Conservation (phyloP, 2,113 vertebrate genomes). For the Brienomyrus brachyistius region DNA sequence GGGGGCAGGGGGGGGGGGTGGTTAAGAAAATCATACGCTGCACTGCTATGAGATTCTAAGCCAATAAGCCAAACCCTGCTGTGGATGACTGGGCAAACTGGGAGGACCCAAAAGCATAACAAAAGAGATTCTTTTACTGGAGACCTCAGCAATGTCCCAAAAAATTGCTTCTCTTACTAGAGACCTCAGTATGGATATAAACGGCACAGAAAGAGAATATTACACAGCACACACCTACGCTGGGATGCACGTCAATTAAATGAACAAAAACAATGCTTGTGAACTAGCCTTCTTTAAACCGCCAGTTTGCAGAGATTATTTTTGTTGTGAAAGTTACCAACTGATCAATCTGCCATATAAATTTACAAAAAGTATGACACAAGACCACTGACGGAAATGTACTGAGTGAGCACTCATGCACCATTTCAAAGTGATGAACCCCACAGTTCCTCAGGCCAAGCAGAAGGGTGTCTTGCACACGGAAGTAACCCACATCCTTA, state of each 20-base stretch:
- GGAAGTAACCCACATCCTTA: neutral
- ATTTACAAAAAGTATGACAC: neutral
- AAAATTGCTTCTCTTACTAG: neutral
- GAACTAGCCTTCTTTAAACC: neutral
- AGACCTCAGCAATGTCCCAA: neutral
- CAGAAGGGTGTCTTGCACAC: neutral
- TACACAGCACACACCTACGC: neutral
- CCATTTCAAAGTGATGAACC: neutral
- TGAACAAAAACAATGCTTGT: neutral
- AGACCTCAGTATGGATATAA: neutral
- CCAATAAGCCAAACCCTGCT: neutral
- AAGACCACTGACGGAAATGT: neutral
- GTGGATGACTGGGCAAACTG: neutral
- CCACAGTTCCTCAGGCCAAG: neutral
- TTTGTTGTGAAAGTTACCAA: neutral
- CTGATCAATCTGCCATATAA: neutral
- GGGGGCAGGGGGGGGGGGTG: neutral
- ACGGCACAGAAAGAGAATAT: neutral
- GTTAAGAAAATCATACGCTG: neutral
- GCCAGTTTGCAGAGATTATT: neutral
- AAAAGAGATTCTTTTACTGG: neutral
- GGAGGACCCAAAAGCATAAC: neutral
- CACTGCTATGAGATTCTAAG: neutral
- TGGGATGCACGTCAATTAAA: neutral
- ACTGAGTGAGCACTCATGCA: neutral